Conservation (phyloP, 92 coral and sea anemone genomes). For the Scolanthus callimorphus region DNA sequence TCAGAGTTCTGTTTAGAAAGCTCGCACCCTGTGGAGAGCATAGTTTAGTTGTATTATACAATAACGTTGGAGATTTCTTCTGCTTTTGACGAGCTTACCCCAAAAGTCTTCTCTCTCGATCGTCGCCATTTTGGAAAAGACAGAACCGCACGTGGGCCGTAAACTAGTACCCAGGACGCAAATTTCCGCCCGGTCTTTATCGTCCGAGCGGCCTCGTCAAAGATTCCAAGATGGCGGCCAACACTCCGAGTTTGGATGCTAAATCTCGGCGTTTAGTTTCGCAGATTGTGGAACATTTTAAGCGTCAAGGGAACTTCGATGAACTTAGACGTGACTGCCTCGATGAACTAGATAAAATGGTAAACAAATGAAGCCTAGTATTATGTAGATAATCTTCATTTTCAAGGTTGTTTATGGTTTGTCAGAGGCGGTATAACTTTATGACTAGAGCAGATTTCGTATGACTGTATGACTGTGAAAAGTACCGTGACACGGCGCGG, state of each 20-base stretch:
- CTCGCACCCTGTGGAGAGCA: no score
- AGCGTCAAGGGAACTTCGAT: constrained; percentile 93
- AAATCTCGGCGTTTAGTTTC: constrained; percentile 67
- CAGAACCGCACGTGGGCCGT: constrained; percentile 34
- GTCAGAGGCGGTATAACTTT: no score
- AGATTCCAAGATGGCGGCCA: constrained; percentile 51
- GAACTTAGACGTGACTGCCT: constrained; percentile 92
- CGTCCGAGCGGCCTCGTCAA: no score
- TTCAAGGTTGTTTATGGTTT: no score
- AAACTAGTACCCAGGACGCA: not conserved
- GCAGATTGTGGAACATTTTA: constrained; percentile 90
- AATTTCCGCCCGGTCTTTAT: no score
- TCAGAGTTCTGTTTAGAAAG: constrained; percentile 50
- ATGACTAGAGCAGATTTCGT: no score
- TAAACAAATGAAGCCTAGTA: constrained; percentile 6
- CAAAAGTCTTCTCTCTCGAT: constrained; percentile 77
- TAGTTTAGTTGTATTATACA: no score
- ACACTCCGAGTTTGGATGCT: constrained; percentile 54
- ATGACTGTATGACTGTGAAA: no score
- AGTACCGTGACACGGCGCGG: no score
- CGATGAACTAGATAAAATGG: constrained; percentile 97
- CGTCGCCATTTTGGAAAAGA: constrained; percentile 65
- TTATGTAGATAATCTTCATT: no score
- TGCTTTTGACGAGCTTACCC: constrained; percentile 50
- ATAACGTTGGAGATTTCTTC: no score